Evolutionary conservation across 2,888 invertebrate genomes (phyloP), one percentile per base, ranked within the genome.

Genomic region (Aphidius colemani): DNA sequence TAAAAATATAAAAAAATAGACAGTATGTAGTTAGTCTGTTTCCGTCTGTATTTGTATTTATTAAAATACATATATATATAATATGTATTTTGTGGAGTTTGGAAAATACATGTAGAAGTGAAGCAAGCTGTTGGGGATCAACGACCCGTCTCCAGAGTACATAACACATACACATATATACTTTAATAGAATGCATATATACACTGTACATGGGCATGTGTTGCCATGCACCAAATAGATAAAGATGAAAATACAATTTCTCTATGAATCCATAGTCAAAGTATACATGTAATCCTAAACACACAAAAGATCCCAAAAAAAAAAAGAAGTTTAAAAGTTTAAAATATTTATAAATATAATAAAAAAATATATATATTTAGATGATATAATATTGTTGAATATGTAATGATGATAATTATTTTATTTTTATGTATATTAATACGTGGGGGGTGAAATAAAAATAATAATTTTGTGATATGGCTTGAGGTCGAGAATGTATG

Each of bases 111-210:
- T 45, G 45, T 43, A 41, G 57, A 78, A 74, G 72, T 44, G 71
- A 74, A 77, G 77, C 74, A 72, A 77, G 74, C 75, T 74, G 67
- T 56, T 44, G 40, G 63, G 51, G 80, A 78, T 80, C 79, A 75
- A 77, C 73, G 80, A 80, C 78, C 80, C 77, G 79, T 79, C 77
- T 79, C 75, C 56, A 75, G 67, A 70, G 70, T 72, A 72, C 68
- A 71, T 66, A 30, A 70, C 70, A 67, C 63, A 46, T 61, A 66
- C 6, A 43, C 30, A 49, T n/a, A 40, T 13, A 40, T 18, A 18
- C 13, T 18, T 18, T 18, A 18, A 30, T 53, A 43, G 13, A 53
- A 43, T 8, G 53, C 41, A 59, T 50, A 44, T 13, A 40, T 55
- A 45, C 55, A 50, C 40, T 39, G 51, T 56, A 44, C 53, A 48